Percentiles rank a stretch among this genome's conserved stretches.
Evolutionary conservation across 2,888 invertebrate genomes (phyloP).

Genomic region (Dexiosoma caninum): DNA sequence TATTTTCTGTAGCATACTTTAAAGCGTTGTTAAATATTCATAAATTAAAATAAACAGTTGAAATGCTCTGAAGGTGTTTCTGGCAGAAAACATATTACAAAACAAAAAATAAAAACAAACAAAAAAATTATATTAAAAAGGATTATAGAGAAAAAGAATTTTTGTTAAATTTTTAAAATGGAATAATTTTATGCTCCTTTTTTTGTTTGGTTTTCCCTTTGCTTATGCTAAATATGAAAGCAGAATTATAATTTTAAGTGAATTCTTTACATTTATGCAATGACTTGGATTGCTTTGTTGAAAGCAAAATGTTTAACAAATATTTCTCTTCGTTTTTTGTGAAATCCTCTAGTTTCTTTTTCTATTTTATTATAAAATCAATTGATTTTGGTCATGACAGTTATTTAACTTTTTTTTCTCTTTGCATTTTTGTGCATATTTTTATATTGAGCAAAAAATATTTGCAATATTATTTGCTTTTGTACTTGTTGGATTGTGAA

Average conservation of each 20-base stretch:
- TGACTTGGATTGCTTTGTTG: background rate
- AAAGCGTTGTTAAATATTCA: slow-evolving; percentile 49
- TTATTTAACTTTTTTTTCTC: background rate
- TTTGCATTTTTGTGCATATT: slow-evolving; percentile 1
- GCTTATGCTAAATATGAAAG: background rate
- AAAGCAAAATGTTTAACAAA: background rate
- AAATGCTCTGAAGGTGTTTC: slow-evolving; percentile 12
- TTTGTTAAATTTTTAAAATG: slow-evolving; percentile 1
- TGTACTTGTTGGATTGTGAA: background rate
- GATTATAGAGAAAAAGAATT: background rate
- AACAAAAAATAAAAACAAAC: background rate
- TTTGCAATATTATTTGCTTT: slow-evolving; percentile 28
- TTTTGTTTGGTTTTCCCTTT: background rate
- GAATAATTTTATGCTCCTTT: background rate
- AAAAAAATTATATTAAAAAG: background rate
- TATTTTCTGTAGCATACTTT: slow-evolving; percentile 31
- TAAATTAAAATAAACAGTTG: slow-evolving; percentile 24
- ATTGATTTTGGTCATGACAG: slow-evolving; percentile 47
- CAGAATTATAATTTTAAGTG: background rate
- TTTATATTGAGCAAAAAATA: slow-evolving; percentile 1
- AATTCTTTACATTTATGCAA: background rate
- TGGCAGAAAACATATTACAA: background rate
- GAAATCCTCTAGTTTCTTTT: background rate
- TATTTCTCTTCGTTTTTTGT: background rate
- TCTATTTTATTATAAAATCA: slow-evolving; percentile 1